These are phyloP conservation scores for Corticium candelabrum DNA, from an alignment of 37 sponge, comb jelly and placozoan species.

Conservation along the genomic window DNA sequence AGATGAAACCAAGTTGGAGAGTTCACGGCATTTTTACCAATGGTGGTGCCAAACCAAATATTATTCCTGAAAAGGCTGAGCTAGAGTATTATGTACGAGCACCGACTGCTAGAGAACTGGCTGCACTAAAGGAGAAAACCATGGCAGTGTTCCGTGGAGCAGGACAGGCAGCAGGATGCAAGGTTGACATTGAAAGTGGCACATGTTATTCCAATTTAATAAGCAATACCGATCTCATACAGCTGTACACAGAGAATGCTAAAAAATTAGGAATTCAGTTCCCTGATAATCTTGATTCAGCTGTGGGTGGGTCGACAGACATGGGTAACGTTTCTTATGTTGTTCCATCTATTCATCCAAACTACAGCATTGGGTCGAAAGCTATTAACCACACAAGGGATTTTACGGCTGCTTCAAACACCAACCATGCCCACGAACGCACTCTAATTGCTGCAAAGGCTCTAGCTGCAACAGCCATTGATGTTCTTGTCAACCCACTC, in stretches of 20 bases:
- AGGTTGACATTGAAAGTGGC: constrained; percentile 35
- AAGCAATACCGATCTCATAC: constrained; percentile 31
- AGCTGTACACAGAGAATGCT: constrained; percentile 28
- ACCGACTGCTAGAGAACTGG: constrained; percentile 39
- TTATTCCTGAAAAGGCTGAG: constrained; percentile 48
- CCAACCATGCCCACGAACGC: constrained; percentile 28
- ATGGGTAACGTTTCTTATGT: constrained; percentile 80
- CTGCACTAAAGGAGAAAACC: constrained; percentile 27
- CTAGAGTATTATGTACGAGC: constrained; percentile 44
- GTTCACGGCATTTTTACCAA: constrained; percentile 72
- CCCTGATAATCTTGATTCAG: background rate
- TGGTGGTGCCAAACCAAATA: constrained; percentile 70
- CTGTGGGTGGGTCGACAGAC: constrained; percentile 52
- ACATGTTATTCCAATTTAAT: constrained; percentile 40
- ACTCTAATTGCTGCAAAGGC: constrained; percentile 51
- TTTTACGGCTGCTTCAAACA: constrained; percentile 35
- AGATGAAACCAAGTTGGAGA: constrained; percentile 72
- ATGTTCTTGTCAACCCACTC: constrained; percentile 37
- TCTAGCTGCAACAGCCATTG: constrained; percentile 53
- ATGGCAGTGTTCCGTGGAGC: constrained; percentile 47
- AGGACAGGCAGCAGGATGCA: constrained; percentile 60
- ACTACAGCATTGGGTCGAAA: constrained; percentile 36
- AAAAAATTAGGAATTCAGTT: constrained; percentile 13
- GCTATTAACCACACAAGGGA: constrained; percentile 46
- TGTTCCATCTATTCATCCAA: constrained; percentile 72